These are phyloP conservation scores for Portunus trituberculatus DNA, from an alignment of 1,140 invertebrate species.

Conservation along the genomic window DNA sequence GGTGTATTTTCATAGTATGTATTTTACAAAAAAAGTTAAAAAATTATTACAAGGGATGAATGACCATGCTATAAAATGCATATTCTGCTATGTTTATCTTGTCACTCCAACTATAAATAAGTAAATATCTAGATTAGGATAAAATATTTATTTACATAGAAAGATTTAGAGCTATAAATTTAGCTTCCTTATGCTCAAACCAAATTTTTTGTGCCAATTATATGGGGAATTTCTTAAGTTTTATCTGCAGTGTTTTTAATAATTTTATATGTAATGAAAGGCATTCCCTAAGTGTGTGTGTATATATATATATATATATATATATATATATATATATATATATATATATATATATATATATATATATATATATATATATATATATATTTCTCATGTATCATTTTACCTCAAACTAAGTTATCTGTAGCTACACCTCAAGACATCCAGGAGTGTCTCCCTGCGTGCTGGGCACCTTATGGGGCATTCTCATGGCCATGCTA, in stretches of 20 bases:
- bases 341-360: conserved; percentile 26
- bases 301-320: conserved; percentile 26
- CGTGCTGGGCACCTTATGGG: background rate
- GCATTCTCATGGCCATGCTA: conserved; percentile 39
- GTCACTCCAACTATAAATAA: background rate
- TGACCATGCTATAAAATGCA: background rate
- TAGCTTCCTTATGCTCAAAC: background rate
- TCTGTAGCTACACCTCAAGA: background rate
- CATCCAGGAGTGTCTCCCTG: background rate
- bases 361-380: background rate
- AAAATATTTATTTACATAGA: background rate
- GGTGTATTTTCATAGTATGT: background rate
- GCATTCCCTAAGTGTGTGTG: background rate
- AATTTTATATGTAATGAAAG: conserved; percentile 13
- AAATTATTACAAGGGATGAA: background rate
- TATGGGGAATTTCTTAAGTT: background rate
- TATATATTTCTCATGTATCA: conserved; percentile 30
- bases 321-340: conserved; percentile 13
- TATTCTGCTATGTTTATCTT: background rate
- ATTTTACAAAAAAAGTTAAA: background rate
- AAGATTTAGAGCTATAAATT: background rate
- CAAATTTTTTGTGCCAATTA: conserved; percentile 9
- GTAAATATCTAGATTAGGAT: background rate
- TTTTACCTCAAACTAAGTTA: background rate
- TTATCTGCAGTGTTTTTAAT: background rate